A percentile compares a stretch with the other conserved stretches of the same genome.
phyloP scores from a whole-genome alignment of 2,113 vertebrate species.

The Brevimyrus niger region DNA sequence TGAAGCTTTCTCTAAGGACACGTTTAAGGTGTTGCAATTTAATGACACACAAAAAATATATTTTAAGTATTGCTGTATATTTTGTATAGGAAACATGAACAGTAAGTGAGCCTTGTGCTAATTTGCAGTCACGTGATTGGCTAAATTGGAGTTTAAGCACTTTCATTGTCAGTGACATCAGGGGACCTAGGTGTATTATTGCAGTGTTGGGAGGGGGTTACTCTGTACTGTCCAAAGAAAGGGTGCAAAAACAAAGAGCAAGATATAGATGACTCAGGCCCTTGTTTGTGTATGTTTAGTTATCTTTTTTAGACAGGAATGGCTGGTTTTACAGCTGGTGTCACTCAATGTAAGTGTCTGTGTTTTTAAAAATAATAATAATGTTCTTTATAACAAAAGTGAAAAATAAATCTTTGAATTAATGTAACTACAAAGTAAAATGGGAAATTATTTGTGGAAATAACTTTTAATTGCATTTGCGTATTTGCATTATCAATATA shows the following conservation, averaged over 20 bases:
- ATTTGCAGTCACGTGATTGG: neutral
- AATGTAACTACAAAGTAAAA: neutral
- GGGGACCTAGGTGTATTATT: neutral
- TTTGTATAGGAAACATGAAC: neutral
- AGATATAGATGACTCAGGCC: neutral
- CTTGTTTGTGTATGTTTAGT: neutral
- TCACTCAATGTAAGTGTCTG: neutral
- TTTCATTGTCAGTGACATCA: neutral
- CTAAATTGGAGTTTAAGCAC: neutral
- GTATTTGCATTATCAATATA: neutral
- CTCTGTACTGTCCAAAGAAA: neutral
- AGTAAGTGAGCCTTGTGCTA: neutral
- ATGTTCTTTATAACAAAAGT: neutral
- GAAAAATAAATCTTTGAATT: neutral
- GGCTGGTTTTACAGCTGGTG: neutral
- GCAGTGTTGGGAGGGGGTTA: neutral
- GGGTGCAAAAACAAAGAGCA: neutral
- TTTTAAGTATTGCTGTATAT: neutral
- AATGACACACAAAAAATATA: neutral
- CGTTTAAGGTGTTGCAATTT: neutral
- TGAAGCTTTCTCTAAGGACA: neutral
- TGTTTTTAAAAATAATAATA: neutral
- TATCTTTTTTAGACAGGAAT: conserved; percentile 1
- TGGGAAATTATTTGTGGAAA: neutral
- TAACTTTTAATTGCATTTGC: neutral